Evolutionary conservation across 1,140 invertebrate species (phyloP), one percentile per base, ranked within the genome.

Genomic region (Ptiloglossa arizonensis): DNA sequence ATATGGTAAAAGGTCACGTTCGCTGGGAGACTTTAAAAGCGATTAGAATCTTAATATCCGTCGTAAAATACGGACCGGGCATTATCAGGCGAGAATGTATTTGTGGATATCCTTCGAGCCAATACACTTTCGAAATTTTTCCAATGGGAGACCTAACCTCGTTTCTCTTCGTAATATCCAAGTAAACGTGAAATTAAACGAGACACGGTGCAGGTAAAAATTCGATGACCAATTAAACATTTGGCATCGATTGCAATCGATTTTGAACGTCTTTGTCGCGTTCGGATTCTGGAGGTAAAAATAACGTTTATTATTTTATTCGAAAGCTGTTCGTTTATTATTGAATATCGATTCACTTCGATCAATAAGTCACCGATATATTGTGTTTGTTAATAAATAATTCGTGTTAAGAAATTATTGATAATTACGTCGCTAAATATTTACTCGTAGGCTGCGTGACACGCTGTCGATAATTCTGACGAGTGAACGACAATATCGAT

Each of bases 11-110:
- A 77, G 68, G 67, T 77, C 75, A 77, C 75, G 57, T 62, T 52
- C 56, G 52, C 19, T 29, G 75, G 75, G 41, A 46, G 68, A 77
- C 75, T 77, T 77, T 71, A 77, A 77, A 77, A 77, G 71, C 75
- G 75, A 77, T 77, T 77, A 71, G 75, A 70, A 77, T 77, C 67
- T 77, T 77, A 77, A 71, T 77, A 70, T 77, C 68, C 67, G 48
- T 71, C 68, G 67, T 77, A 71, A 77, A 77, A 71, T 54, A 77
- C 48, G 54, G 32, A 29, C 52, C 54, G 24, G 64, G 54, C 66
- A 69, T 76, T 76, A 76, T 76, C 54, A 29, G 19, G 6, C 64
- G 54, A 35, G 41, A 41, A 76, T 69, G 66, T 76, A 76, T 76
- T 76, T 76, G 73, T n/a, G n/a, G n/a, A n/a, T n/a, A n/a, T 76